Conservation (phyloP, 37 sponge, comb jelly and placozoan genomes). For the Amphimedon queenslandica region DNA sequence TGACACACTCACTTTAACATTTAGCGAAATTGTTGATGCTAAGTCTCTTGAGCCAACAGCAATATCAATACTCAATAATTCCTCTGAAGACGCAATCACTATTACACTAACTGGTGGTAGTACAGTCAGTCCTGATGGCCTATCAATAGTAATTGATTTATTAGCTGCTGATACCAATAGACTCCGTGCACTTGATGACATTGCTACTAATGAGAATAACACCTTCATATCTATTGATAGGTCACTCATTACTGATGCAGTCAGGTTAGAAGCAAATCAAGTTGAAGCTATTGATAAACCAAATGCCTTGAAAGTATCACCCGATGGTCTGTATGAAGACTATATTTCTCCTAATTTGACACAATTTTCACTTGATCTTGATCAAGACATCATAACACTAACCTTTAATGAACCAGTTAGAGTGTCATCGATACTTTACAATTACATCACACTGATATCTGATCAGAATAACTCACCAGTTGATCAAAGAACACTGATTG, state of each 20-base stretch:
- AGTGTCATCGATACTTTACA: slow-evolving; percentile 39
- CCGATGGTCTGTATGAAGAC: slow-evolving; percentile 40
- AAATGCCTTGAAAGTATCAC: slow-evolving; percentile 35
- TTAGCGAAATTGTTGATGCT: slow-evolving; percentile 72
- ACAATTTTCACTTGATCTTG: slow-evolving; percentile 64
- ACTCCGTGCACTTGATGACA: slow-evolving; percentile 42
- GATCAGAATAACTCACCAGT: slow-evolving; percentile 13
- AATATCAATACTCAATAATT: slow-evolving; percentile 35
- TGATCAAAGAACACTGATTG: slow-evolving; percentile 49
- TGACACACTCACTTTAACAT: slow-evolving; percentile 67
- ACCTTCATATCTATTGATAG: slow-evolving; percentile 66
- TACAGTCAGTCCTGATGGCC: slow-evolving; percentile 47
- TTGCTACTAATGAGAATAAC: slow-evolving; percentile 55
- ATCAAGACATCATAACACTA: slow-evolving; percentile 44
- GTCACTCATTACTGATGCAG: slow-evolving; percentile 61
- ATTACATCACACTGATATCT: slow-evolving; percentile 52
- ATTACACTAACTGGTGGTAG: slow-evolving; percentile 60
- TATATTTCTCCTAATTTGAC: slow-evolving; percentile 38
- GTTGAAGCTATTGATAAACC: slow-evolving; percentile 18
- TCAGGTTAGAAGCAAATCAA: slow-evolving; percentile 41
- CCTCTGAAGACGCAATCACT: slow-evolving; percentile 21
- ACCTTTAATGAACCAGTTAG: slow-evolving; percentile 82
- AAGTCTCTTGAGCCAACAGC: slow-evolving; percentile 60
- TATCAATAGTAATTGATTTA: slow-evolving; percentile 45
- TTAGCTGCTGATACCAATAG: slow-evolving; percentile 57